These are phyloP conservation scores for Paraescarpia echinospica DNA, from an alignment of 1,140 invertebrate genomes.

Conservation along the genomic window DNA sequence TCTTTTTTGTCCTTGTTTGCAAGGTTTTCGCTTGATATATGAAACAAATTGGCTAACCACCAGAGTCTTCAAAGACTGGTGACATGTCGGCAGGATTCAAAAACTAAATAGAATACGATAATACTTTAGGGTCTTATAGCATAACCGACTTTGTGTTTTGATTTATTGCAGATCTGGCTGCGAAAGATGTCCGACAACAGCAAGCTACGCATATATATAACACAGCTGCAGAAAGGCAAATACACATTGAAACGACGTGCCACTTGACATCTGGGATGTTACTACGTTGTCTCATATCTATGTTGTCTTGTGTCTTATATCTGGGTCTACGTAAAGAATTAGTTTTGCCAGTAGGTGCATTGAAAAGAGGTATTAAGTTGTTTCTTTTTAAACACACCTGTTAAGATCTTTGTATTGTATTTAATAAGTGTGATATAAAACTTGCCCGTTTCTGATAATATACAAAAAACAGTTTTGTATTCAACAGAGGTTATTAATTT, in stretches of 20 bases:
- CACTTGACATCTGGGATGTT: constrained; percentile 31
- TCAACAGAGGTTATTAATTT: not conserved
- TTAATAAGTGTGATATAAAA: not conserved
- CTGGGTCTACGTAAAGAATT: not conserved
- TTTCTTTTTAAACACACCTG: not conserved
- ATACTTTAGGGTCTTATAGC: too few species aligned
- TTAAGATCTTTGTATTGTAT: not conserved
- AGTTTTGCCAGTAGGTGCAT: not conserved
- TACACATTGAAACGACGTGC: constrained; percentile 79
- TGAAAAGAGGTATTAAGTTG: not conserved
- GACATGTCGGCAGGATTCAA: too few species aligned
- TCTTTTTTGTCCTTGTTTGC: too few species aligned
- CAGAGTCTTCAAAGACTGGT: too few species aligned
- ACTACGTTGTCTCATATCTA: not conserved
- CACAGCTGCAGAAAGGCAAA: constrained; percentile 83
- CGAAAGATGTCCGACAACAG: constrained; percentile 78
- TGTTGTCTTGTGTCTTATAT: not conserved
- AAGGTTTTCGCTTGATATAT: too few species aligned
- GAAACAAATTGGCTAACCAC: too few species aligned
- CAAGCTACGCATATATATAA: constrained; percentile 81
- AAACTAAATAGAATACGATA: too few species aligned
- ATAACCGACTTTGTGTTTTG: constrained; percentile 24
- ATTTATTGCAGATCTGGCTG: constrained; percentile 79
- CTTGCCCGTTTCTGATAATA: not conserved
- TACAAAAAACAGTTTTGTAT: not conserved